These are phyloP conservation scores for Oxyura jamaicensis DNA, from an alignment of 2,113 vertebrate genomes.

Conservation along the genomic window DNA sequence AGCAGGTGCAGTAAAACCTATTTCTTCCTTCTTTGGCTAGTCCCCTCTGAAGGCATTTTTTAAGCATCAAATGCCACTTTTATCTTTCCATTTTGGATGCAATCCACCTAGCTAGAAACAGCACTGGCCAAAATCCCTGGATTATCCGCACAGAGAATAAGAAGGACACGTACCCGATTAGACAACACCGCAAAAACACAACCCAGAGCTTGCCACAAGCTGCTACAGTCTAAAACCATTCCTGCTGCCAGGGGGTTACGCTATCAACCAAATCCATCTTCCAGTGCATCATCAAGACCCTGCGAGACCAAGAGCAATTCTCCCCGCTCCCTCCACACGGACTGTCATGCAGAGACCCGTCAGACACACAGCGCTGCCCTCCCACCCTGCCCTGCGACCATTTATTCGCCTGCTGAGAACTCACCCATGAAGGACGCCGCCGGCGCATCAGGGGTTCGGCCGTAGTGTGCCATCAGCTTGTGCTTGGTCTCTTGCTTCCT, in stretches of 20 bases:
- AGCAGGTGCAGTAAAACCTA: slow-evolving; percentile 59
- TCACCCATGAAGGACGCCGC: slow-evolving; percentile 76
- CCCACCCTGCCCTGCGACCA: background rate
- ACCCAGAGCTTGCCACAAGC: background rate
- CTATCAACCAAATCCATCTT: background rate
- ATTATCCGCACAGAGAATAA: background rate
- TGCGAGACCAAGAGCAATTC: background rate
- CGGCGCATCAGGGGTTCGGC: slow-evolving; percentile 78
- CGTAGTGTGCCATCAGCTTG: slow-evolving; percentile 95
- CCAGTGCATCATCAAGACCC: background rate
- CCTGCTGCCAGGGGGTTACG: background rate
- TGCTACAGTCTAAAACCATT: background rate
- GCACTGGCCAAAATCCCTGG: slow-evolving; percentile 29
- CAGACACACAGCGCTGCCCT: background rate
- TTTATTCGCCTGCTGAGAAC: slow-evolving; percentile 7
- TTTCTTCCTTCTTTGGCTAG: slow-evolving; percentile 27
- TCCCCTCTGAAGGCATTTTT: background rate
- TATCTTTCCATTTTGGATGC: slow-evolving; percentile 40
- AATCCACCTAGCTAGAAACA: slow-evolving; percentile 30
- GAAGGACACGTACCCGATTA: background rate
- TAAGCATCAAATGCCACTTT: slow-evolving; percentile 43
- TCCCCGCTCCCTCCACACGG: background rate
- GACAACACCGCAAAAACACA: background rate
- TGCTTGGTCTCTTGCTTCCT: slow-evolving; percentile 93
- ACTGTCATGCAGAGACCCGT: background rate